phyloP scores from a whole-genome alignment of 2,113 vertebrate genomes.

The Aspiorhynchus laticeps region DNA sequence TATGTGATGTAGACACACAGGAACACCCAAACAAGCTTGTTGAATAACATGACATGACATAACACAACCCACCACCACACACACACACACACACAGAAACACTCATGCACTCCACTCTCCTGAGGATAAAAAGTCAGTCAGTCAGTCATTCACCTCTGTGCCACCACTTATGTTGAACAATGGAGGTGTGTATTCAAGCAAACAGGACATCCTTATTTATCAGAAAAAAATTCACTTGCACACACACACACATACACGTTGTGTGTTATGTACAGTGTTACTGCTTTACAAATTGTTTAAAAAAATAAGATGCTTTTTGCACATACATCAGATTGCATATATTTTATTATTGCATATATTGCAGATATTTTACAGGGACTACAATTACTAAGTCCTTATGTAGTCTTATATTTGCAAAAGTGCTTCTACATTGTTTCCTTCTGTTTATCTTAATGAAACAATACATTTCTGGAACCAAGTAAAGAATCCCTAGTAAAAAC shows the following conservation, averaged over 20 bases:
- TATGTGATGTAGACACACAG: not conserved
- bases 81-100: not conserved
- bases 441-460: too few species aligned
- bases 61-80: constrained; percentile 2
- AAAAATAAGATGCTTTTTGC: not conserved
- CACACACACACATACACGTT: constrained; percentile 1
- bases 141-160: constrained; percentile 39
- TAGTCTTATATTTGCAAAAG: too few species aligned
- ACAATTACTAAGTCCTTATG: too few species aligned
- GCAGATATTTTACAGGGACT: not conserved
- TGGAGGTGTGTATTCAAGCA: constrained; percentile 49
- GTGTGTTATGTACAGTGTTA: not conserved
- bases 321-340: not conserved
- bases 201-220: constrained; percentile 50
- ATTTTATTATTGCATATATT: too few species aligned
- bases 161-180: constrained; percentile 47
- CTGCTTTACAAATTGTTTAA: not conserved
- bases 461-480: too few species aligned
- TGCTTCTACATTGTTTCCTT: too few species aligned
- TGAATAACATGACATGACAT: constrained; percentile 31
- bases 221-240: constrained; percentile 21
- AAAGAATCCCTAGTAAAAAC: too few species aligned
- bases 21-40: constrained; percentile 28
- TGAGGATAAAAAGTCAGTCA: constrained; percentile 32
- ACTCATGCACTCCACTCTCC: not conserved